Base-by-base conservation (phyloP, 1,140 invertebrate species). In the Pseudomyrmex flavicornis region DNA sequence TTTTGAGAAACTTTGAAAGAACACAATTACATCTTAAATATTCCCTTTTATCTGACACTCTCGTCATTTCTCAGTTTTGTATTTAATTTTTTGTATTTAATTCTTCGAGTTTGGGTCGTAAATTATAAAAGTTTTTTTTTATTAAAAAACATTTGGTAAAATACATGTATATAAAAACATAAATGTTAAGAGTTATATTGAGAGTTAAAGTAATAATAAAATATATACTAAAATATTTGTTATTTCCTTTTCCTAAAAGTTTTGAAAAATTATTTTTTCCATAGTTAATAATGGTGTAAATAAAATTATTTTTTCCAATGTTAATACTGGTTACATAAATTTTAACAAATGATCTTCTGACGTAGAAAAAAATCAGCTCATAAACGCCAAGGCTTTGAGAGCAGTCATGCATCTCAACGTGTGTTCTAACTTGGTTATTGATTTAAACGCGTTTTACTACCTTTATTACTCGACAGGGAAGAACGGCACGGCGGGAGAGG, bases 381-480 rank as follows among this genome's bases (percentile, higher is more conserved):
- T 4, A 61, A 74, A 22, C 8, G 10, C 13, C 1, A 26, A 9
- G 1, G 35, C 7, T 20, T 58, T 15, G 70, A 44, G 9, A 2
- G 9, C 12, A 8, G 1, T 7, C 15, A 1, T 1, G 26, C 54
- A n/a, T 10, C 15, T 15, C 46, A 44, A 46, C 62, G 26, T 59
- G 75, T 68, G n/a, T 76, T 76, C 59, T 17, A 56, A 59, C 61
- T 50, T 17, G 56, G 52, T 77, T 87, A 84, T 88, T 66, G 85
- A 88, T 88, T 87, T 72, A 87, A 88, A 82, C 59, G 20, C 59
- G 58, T 87, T 88, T 87, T 62, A 76, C 63, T 54, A 62, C 35
- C 54, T 84, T 84, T 86, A 83, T 87, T 70, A 84, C 77, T 59
- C 77, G 70, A 56, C 35, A 9, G 56, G 61, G 20, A 59, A 15